phyloP scores from a whole-genome alignment of 2,797 vertebrate species.

The Trichosurus vulpecula region DNA sequence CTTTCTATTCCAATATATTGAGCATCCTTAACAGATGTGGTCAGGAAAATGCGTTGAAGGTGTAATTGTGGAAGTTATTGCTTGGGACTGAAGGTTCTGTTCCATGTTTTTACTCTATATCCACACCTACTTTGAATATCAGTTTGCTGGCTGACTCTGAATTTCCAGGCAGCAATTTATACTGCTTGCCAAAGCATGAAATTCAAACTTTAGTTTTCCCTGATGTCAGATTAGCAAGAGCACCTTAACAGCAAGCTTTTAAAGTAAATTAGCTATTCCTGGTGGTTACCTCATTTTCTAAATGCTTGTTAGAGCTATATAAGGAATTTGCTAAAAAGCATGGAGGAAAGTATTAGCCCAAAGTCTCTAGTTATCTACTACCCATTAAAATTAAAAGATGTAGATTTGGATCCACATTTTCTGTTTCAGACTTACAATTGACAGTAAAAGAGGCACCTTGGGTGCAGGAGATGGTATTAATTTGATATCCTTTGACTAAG shows the following conservation, averaged over 20 bases:
- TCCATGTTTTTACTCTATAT: background rate
- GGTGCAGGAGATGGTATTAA: conserved; percentile 33
- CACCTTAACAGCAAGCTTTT: conserved; percentile 67
- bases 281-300: conserved; percentile 65
- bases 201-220: conserved; percentile 63
- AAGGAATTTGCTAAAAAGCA: conserved; percentile 68
- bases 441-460: background rate
- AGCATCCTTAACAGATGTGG: background rate
- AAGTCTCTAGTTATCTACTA: conserved; percentile 63
- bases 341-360: conserved; percentile 53
- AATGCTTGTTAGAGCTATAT: conserved; percentile 67
- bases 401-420: conserved; percentile 51
- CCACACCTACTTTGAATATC: conserved; percentile 69
- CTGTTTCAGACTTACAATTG: conserved; percentile 5
- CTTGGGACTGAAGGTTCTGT: conserved; percentile 24
- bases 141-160: conserved; percentile 36
- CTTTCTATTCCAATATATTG: background rate
- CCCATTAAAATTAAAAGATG: conserved; percentile 58
- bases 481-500: conserved; percentile 45
- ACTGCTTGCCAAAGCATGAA: conserved; percentile 77
- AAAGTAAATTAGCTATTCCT: conserved; percentile 69
- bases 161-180: conserved; percentile 68
- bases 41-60: background rate
- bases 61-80: background rate
- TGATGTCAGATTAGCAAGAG: conserved; percentile 68